A percentile compares a stretch with the other conserved stretches of the same genome.
Evolutionary conservation across 2,113 vertebrate species (phyloP).

Genomic region (Sander lucioperca): DNA sequence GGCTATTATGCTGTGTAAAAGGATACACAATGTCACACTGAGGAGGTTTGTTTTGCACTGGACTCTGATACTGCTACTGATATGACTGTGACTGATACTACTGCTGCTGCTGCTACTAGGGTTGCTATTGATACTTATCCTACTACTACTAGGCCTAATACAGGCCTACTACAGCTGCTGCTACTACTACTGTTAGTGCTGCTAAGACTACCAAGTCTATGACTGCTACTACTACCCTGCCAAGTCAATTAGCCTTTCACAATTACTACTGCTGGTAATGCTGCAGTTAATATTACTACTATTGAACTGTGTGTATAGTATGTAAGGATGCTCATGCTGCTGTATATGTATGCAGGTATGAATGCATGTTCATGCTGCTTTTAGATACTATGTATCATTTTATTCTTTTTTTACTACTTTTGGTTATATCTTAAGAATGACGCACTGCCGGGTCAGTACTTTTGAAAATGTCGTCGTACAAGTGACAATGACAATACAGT

Average conservation of each 20-base stretch:
- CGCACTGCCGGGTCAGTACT: too few species aligned
- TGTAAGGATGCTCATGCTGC: too few species aligned
- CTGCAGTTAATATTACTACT: too few species aligned
- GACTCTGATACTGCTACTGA: background rate
- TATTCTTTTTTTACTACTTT: too few species aligned
- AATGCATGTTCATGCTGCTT: too few species aligned
- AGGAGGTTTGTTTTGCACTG: slow-evolving; percentile 17
- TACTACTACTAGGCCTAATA: background rate
- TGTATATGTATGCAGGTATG: too few species aligned
- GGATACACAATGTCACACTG: slow-evolving; percentile 41
- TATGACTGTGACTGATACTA: background rate
- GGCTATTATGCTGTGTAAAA: slow-evolving; percentile 33
- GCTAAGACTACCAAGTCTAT: background rate
- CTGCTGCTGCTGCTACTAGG: background rate
- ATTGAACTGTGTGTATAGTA: too few species aligned
- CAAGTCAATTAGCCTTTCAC: background rate
- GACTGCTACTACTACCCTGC: background rate
- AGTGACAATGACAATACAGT: too few species aligned
- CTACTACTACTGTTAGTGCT: background rate
- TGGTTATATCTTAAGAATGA: too few species aligned
- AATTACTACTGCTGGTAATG: too few species aligned
- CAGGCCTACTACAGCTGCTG: background rate
- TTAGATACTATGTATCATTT: too few species aligned
- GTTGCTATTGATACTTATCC: background rate
- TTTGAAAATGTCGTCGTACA: too few species aligned